phyloP scores from a whole-genome alignment of 2,113 vertebrate species.

The Pterocles burchelli region DNA sequence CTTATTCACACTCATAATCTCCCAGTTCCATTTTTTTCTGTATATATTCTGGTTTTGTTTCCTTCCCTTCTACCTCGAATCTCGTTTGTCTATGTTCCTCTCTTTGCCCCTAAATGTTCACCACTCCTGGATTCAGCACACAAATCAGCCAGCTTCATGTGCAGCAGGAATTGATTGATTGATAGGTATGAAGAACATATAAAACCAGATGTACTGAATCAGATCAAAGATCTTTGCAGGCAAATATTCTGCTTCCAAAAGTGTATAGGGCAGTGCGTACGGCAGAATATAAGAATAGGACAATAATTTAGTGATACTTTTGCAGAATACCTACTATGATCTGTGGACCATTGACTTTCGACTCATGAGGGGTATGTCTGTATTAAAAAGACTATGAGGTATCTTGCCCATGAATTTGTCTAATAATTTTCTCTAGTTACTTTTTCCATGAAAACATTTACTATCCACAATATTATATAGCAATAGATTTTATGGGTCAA shows the following conservation, averaged over 20 bases:
- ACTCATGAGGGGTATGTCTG: background rate
- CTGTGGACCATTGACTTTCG: background rate
- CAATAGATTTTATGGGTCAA: background rate
- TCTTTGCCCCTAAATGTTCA: background rate
- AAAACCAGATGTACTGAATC: background rate
- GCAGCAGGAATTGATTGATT: background rate
- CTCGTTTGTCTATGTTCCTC: background rate
- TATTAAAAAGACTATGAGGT: background rate
- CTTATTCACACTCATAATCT: background rate
- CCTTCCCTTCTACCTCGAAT: background rate
- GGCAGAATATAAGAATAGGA: background rate
- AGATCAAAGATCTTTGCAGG: background rate
- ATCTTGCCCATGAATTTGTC: background rate
- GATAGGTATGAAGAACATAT: background rate
- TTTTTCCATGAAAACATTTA: background rate
- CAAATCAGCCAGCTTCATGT: background rate
- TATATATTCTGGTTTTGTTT: background rate
- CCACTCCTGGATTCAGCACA: background rate
- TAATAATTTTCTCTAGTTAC: background rate
- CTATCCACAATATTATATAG: background rate
- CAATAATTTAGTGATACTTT: background rate
- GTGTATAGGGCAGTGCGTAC: background rate
- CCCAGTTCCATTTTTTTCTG: background rate
- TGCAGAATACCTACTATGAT: background rate
- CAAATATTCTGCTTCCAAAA: background rate